Evolutionary conservation across 2,888 invertebrate species (phyloP), one percentile per base, ranked within the genome.

Genomic region (Dusona sp.): DNA sequence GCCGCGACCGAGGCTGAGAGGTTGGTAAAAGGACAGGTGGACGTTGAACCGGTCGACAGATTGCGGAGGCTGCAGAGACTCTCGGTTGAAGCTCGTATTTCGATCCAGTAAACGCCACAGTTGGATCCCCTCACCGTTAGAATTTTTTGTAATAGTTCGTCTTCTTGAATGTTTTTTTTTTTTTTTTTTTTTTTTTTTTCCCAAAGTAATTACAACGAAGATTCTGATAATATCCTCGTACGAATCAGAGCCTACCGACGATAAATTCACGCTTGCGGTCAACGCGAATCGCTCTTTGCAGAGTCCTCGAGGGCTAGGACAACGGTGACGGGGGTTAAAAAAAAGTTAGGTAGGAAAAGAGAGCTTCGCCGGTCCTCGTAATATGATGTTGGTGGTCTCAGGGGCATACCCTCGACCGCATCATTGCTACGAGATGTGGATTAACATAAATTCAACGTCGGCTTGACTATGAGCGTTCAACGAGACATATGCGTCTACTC

Each of bases 381-480:
- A 42, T 64, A 19, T 72, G 36, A 48, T 33, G 68, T 64, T 61
- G 77, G 70, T 72, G 77, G 72, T 78, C 83, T 77, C 70, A 19
- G 51, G 48, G 51, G 73, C 51, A 51, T 83, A 65, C 51, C 70
- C 70, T 64, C 36, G 65, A 87, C 87, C 85, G 83, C 87, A 83
- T 77, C 83, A 83, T 77, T 85, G 85, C 86, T 88, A 87, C 86
- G 79, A 88, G 82, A 85, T 81, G 79, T 85, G 83, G 86, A 89
- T 88, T 89, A 88, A 87, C 89, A 88, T 88, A 87, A 89, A 89
- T 89, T 88, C 87, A 84, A 81, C 80, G 87, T 75, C 80, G 74
- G 84, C 51, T 74, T 65, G 82, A 72, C 87, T 74, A 84, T 75
- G 77, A 79, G 57, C 51, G 36, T 13, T 72, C 83, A 79, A 83